Percentiles rank a stretch among this genome's conserved stretches.
phyloP scores from a whole-genome alignment of 2,113 vertebrate species.

The Pseudorasbora parva region DNA sequence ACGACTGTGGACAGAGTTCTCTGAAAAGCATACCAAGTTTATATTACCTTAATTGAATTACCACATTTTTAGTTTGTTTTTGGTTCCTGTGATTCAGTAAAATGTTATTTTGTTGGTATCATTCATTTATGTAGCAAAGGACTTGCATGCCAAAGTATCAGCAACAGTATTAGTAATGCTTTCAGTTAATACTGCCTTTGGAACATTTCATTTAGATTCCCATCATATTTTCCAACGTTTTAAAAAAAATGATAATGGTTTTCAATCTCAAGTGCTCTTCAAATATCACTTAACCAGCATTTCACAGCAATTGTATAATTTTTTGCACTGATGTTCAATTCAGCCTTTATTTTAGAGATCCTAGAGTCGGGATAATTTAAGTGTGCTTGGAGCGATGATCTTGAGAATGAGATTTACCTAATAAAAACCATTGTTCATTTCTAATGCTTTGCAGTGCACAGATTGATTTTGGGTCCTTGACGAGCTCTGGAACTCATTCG shows the following conservation, averaged over 20 bases:
- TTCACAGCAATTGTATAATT: background rate
- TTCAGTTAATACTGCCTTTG: background rate
- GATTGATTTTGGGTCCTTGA: conserved; percentile 64
- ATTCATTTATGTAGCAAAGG: background rate
- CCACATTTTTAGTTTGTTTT: too few relatives aligned
- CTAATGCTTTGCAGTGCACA: conserved; percentile 61
- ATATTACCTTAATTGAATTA: too few relatives aligned
- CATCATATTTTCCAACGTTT: too few relatives aligned
- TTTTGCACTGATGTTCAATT: background rate
- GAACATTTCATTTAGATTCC: background rate
- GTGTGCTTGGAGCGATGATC: background rate
- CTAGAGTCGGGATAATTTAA: background rate
- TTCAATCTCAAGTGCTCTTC: background rate
- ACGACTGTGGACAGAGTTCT: too few relatives aligned
- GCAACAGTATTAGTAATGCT: background rate
- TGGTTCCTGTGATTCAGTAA: too few relatives aligned
- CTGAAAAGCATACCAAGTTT: too few relatives aligned
- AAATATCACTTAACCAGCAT: background rate
- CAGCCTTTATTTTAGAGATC: background rate
- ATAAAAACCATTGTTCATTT: conserved; percentile 16
- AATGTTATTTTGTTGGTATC: too few relatives aligned
- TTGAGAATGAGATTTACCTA: conserved; percentile 59
- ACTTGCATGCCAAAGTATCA: background rate
- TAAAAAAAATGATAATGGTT: background rate
- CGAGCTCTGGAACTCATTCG: conserved; percentile 35